Base-by-base conservation (phyloP, 2,797 vertebrate species). In the Hemitrygon akajei region DNA sequence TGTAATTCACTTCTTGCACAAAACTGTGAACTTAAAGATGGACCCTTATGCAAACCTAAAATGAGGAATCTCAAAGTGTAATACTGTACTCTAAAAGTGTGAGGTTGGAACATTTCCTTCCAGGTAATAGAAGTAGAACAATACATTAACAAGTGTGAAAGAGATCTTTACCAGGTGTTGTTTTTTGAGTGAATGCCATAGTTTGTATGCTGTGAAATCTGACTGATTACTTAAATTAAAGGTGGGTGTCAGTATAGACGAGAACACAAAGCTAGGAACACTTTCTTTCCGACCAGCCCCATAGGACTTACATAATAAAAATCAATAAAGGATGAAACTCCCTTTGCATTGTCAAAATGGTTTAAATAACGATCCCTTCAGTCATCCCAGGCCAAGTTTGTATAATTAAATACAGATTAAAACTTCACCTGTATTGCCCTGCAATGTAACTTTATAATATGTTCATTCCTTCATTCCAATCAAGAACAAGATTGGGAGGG, bases 351-450 rank as follows among this genome's bases (percentile, higher is more conserved):
- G 81, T 84, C 81, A 84, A 27, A 56, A 30, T 30, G 47, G 81
- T 84, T 84, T 63, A 89, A n/a, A 89, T 89, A n/a, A 58, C 34
- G 58, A 89, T 63, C 11, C n/a, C n/a, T 66, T 69, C 86, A 63
- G 66, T 18, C 7, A 89, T 89, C 86, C 60, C n/a, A 34, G 5
- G 86, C 66, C 30, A 12, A 10, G 34, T n/a, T 10, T 18, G 30
- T n/a, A 79, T 89, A 34, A 14, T 89, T 89, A 37, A n/a, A 86
- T 86, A 16, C 27, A 30, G 47, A 10, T 56, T 58, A 30, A 89
- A 37, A 22, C 14, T 66, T 2, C 60, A 27, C 66, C 58, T n/a
- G 27, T 12, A 77, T 20, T n/a, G 76, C 18, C 27, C n/a, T 22
- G 71, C 7, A 58, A 84, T 56, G 47, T 3, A 84, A 47, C 47